Evolutionary conservation across 2,113 vertebrate species (phyloP).

Genomic region (Lepisosteus oculatus): DNA sequence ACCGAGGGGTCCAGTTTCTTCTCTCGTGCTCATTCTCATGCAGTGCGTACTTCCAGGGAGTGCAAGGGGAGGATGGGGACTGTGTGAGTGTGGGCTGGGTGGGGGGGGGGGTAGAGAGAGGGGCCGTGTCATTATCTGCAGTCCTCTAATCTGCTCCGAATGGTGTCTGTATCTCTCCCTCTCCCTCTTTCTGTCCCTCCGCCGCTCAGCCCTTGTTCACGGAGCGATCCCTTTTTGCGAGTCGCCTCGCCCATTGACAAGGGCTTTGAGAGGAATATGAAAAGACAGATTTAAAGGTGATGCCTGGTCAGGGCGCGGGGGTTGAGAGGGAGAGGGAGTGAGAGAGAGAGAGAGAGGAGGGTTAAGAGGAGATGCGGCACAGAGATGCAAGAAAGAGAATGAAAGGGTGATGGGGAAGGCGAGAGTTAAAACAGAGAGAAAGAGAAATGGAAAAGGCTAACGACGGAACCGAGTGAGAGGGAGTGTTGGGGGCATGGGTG

Average conservation of each 20-base stretch:
- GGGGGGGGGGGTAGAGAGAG: constrained; percentile 64
- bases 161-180: constrained; percentile 77
- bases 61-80: constrained; percentile 66
- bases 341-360: constrained; percentile 82
- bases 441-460: background rate
- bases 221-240: constrained; percentile 92
- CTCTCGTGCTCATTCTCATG: background rate
- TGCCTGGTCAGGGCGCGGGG: constrained; percentile 75
- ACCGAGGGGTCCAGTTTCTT: background rate
- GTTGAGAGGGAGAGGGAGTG: constrained; percentile 71
- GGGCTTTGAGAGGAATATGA: constrained; percentile 99
- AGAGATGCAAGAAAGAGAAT: background rate
- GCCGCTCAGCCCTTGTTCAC: constrained; percentile 78
- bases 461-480: background rate
- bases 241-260: constrained; percentile 94
- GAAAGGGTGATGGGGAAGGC: background rate
- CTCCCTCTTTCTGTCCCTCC: background rate
- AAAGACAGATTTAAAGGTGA: constrained; percentile 99
- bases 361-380: background rate
- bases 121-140: constrained; percentile 68
- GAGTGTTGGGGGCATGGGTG: background rate
- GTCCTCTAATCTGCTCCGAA: constrained; percentile 88
- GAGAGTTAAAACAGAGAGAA: background rate
- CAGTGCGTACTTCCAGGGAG: constrained; percentile 59
- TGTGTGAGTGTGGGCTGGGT: constrained; percentile 47